These are phyloP conservation scores for Zapus hudsonius DNA, from an alignment of 2,113 vertebrate species.

Conservation along the genomic window DNA sequence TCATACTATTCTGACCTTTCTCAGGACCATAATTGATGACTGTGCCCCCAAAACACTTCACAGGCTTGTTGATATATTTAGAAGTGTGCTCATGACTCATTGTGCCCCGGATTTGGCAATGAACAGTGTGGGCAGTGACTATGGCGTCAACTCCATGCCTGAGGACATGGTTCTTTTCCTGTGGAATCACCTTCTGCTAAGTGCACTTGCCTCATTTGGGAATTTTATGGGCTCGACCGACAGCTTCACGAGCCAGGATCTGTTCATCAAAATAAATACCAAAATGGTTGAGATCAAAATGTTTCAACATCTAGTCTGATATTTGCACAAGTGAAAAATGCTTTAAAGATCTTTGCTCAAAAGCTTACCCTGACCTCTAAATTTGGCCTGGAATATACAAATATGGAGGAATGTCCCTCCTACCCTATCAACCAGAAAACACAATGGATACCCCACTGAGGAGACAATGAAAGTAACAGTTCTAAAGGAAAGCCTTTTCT, in stretches of 20 bases:
- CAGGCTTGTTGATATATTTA: slow-evolving; percentile 69
- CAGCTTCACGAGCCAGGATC: neutral
- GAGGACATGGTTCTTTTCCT: neutral
- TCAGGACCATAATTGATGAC: slow-evolving; percentile 67
- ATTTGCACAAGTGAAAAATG: slow-evolving; percentile 12
- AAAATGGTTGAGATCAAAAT: slow-evolving; percentile 49
- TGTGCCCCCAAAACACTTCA: slow-evolving; percentile 42
- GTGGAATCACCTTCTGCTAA: slow-evolving; percentile 25
- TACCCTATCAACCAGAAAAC: neutral
- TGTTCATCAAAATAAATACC: neutral
- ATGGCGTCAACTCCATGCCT: neutral
- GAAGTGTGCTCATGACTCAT: slow-evolving; percentile 73
- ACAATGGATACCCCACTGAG: neutral
- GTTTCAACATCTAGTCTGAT: neutral
- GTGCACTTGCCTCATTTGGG: neutral
- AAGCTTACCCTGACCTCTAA: neutral
- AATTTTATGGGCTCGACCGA: neutral
- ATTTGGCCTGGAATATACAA: neutral
- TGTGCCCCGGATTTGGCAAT: slow-evolving; percentile 27
- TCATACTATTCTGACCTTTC: slow-evolving; percentile 71
- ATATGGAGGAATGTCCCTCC: neutral
- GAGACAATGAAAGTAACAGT: neutral
- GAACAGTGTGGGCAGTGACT: neutral
- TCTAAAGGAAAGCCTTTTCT: neutral
- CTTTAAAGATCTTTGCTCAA: neutral